Percentiles rank a stretch among this genome's conserved stretches.
These are phyloP conservation scores for Hemitrygon akajei DNA, from an alignment of 2,797 vertebrate species.

Conservation along the genomic window DNA sequence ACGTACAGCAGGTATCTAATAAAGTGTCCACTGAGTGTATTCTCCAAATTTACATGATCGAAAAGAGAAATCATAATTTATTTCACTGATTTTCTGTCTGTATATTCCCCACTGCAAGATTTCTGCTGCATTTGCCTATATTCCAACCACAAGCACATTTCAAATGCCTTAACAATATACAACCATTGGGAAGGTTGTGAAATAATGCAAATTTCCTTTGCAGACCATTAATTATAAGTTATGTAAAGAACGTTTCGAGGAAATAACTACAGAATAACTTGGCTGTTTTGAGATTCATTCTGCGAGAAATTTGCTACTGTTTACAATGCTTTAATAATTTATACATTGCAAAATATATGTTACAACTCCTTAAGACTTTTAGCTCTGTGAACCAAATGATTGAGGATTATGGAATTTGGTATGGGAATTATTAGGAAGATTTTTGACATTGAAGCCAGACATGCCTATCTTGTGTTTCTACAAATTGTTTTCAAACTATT, in stretches of 20 bases:
- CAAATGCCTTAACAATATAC: neutral
- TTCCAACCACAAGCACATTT: neutral
- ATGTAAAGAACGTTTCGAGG: neutral
- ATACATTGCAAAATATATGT: neutral
- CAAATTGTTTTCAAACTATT: too few species aligned
- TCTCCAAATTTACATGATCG: neutral
- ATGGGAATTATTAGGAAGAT: neutral
- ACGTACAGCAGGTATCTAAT: too few species aligned
- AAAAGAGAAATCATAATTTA: neutral
- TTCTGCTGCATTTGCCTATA: neutral
- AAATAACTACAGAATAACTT: neutral
- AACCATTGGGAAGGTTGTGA: too few species aligned
- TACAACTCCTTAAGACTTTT: neutral
- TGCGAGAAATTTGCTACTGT: conserved; percentile 12
- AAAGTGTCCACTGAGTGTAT: too few species aligned
- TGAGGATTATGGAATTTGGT: neutral
- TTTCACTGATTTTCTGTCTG: neutral
- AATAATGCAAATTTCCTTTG: neutral
- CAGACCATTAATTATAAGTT: neutral
- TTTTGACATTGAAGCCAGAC: neutral
- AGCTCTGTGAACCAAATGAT: neutral
- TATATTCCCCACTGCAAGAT: neutral
- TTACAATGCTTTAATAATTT: conserved; percentile 9
- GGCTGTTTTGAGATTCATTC: neutral
- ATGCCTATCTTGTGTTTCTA: neutral